Evolutionary conservation across 2,888 invertebrate genomes (phyloP).

Genomic region (Drosophila niveifrons): DNA sequence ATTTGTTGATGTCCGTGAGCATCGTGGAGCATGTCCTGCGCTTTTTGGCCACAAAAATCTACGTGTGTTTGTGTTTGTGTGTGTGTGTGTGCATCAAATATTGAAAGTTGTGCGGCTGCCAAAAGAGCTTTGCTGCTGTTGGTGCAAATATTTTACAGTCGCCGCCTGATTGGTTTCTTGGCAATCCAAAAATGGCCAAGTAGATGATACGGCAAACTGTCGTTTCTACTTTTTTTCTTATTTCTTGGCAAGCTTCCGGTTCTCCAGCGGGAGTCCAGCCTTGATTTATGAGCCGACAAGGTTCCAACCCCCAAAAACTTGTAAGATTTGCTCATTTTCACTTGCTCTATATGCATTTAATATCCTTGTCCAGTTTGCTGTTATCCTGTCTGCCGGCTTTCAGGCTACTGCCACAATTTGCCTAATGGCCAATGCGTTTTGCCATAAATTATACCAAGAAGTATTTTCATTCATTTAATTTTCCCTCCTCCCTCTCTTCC

Average conservation of each 20-base stretch:
- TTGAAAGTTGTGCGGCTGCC: constrained; percentile 66
- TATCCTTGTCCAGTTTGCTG: constrained; percentile 24
- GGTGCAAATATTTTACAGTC: constrained; percentile 41
- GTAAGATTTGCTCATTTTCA: constrained; percentile 9
- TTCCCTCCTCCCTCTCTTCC: constrained; percentile 16
- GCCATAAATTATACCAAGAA: constrained; percentile 63
- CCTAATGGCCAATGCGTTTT: constrained; percentile 47
- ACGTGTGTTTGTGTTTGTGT: constrained; percentile 17
- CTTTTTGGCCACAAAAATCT: constrained; percentile 70
- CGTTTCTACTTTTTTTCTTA: not conserved
- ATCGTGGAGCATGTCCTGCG: constrained; percentile 57
- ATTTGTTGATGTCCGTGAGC: constrained; percentile 68
- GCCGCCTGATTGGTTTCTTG: constrained; percentile 70
- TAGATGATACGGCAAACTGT: constrained; percentile 1
- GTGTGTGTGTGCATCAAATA: constrained; percentile 66
- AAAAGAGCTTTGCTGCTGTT: constrained; percentile 26
- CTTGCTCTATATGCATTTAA: constrained; percentile 20
- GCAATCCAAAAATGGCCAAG: constrained; percentile 41
- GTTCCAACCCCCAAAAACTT: not conserved
- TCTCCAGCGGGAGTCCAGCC: constrained; percentile 3
- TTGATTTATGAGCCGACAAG: constrained; percentile 11
- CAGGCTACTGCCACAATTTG: constrained; percentile 36
- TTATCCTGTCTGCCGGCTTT: constrained; percentile 1
- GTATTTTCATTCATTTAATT: constrained; percentile 40
- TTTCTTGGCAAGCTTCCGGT: constrained; percentile 3